These are phyloP conservation scores for Lepeophtheirus nordmannii DNA, from an alignment of 2,888 invertebrate species.

Conservation along the genomic window DNA sequence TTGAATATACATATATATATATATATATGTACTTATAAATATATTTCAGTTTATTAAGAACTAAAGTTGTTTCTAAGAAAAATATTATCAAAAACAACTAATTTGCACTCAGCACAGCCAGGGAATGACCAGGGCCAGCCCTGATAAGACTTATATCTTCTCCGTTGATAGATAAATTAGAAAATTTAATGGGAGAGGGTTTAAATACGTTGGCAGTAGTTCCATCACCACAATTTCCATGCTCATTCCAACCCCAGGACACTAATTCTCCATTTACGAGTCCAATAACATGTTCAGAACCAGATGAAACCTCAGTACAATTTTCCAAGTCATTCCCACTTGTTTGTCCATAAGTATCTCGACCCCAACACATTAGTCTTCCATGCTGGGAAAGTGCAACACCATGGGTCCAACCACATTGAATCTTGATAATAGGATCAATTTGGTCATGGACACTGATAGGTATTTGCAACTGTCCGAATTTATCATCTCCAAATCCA, in stretches of 20 bases:
- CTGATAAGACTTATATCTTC: neutral
- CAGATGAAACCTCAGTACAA: conserved; percentile 45
- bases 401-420: conserved; percentile 65
- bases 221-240: conserved; percentile 63
- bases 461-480: conserved; percentile 54
- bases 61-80: no score
- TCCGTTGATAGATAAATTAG: neutral
- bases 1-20: no score
- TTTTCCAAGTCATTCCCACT: conserved; percentile 34
- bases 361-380: conserved; percentile 55
- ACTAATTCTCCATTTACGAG: conserved; percentile 48
- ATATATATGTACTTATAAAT: no score
- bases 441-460: conserved; percentile 33
- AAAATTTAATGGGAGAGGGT: conserved; percentile 31
- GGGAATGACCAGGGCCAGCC: neutral
- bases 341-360: conserved; percentile 59
- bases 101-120: neutral
- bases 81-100: no score
- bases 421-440: conserved; percentile 42
- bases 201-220: conserved; percentile 36
- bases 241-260: conserved; percentile 82
- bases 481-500: conserved; percentile 68
- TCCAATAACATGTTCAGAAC: conserved; percentile 54
- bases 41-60: no score
- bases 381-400: conserved; percentile 40